Evolutionary conservation across 1,140 invertebrate species (phyloP).

Genomic region (Pseudomyrmex sp.): DNA sequence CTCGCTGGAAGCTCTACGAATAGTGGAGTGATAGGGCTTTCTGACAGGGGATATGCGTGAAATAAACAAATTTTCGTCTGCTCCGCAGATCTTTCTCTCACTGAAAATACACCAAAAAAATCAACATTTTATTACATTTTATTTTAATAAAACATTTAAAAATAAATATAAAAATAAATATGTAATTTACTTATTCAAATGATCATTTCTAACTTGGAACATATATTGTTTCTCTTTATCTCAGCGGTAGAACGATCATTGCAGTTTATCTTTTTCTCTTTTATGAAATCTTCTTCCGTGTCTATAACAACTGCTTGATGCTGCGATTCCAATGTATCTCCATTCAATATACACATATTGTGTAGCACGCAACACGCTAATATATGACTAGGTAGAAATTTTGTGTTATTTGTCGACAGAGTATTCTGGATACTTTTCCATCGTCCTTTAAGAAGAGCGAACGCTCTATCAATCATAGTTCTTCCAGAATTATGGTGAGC

Average conservation of each 20-base stretch:
- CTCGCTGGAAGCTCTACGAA: too few relatives aligned
- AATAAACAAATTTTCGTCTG: too few relatives aligned
- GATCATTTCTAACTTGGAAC: not conserved
- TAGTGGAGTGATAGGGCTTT: too few relatives aligned
- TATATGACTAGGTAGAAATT: slow-evolving; percentile 7
- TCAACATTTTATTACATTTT: too few relatives aligned
- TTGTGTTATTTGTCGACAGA: not conserved
- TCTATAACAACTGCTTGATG: not conserved
- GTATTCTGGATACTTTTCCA: slow-evolving; percentile 2
- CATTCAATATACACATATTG: slow-evolving; percentile 5
- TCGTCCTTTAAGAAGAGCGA: not conserved
- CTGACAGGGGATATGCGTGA: too few relatives aligned
- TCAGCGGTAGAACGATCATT: not conserved
- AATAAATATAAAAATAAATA: too few relatives aligned
- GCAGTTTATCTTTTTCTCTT: not conserved
- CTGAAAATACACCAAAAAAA: too few relatives aligned
- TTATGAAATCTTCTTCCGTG: not conserved
- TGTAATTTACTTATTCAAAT: too few relatives aligned
- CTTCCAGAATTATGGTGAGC: not conserved
- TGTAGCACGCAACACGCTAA: slow-evolving; percentile 11
- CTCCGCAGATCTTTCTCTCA: too few relatives aligned
- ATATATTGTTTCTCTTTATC: not conserved
- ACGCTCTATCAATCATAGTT: not conserved
- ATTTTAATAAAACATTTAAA: too few relatives aligned
- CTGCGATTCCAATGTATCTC: not conserved